phyloP scores from a whole-genome alignment of 2,113 vertebrate genomes.

The Thalassoma bifasciatum region DNA sequence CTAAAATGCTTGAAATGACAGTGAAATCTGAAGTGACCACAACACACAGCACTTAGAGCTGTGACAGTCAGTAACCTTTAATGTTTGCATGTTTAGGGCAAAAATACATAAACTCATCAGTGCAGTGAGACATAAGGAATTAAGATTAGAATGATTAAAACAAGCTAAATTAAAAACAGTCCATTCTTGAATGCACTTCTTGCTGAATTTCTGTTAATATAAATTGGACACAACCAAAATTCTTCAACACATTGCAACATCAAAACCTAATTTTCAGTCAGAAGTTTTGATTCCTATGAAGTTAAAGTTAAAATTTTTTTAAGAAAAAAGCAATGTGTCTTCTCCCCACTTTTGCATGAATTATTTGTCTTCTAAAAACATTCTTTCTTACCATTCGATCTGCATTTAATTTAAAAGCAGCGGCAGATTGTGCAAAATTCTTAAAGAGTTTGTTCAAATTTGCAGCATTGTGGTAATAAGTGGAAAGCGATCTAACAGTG shows the following conservation, averaged over 20 bases:
- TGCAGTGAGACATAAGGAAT: constrained; percentile 37
- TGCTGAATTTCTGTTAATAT: constrained; percentile 15
- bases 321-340: too few relatives aligned
- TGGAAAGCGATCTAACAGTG: too few relatives aligned
- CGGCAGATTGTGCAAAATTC: too few relatives aligned
- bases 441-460: too few relatives aligned
- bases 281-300: not conserved
- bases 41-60: not conserved
- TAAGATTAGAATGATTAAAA: constrained; percentile 26
- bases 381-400: too few relatives aligned
- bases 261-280: not conserved
- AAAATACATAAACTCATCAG: constrained; percentile 15
- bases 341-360: too few relatives aligned
- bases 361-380: too few relatives aligned
- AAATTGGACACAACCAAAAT: not conserved
- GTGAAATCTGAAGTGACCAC: not conserved
- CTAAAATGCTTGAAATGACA: not conserved
- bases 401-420: too few relatives aligned
- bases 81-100: not conserved
- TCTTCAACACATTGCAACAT: not conserved
- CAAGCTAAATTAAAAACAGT: not conserved
- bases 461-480: too few relatives aligned
- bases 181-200: not conserved
- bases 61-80: too few relatives aligned
- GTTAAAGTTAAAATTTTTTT: not conserved